A percentile compares a stretch with the other conserved stretches of the same genome.
phyloP scores from a whole-genome alignment of 2,888 invertebrate species.

The Troides aeacus region DNA sequence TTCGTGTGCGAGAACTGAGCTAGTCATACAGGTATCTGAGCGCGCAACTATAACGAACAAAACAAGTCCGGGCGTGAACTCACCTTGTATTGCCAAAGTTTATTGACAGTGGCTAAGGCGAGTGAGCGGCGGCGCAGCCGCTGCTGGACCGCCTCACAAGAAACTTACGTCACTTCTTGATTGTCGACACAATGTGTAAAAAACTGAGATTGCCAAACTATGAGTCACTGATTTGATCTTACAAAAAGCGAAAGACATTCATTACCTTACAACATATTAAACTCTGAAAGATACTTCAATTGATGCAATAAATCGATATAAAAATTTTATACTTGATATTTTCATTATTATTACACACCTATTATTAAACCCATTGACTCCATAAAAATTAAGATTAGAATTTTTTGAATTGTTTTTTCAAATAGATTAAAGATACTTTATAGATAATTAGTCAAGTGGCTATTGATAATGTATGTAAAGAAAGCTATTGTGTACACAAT shows the following conservation, averaged over 20 bases:
- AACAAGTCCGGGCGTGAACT: conserved; percentile 56
- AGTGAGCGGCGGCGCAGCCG: conserved; percentile 47
- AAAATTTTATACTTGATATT: not conserved
- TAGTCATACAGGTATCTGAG: conserved; percentile 40
- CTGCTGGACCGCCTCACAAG: conserved; percentile 52
- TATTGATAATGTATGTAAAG: too few relatives aligned
- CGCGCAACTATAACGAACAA: conserved; percentile 45
- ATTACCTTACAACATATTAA: not conserved
- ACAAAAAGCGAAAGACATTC: conserved; percentile 16
- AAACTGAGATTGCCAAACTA: conserved; percentile 49
- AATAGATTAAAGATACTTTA: too few relatives aligned
- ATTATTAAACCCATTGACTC: not conserved
- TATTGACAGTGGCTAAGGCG: conserved; percentile 74
- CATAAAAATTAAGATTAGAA: not conserved
- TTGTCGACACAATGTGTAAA: conserved; percentile 59
- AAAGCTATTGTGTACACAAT: too few relatives aligned
- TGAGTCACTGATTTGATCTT: conserved; percentile 49
- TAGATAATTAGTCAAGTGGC: too few relatives aligned
- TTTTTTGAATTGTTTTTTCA: too few relatives aligned
- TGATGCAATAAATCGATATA: not conserved
- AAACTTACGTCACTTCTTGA: conserved; percentile 65
- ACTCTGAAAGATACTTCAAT: not conserved
- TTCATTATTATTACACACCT: too few relatives aligned
- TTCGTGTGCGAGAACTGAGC: conserved; percentile 30
- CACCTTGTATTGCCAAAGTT: conserved; percentile 72